Conservation (phyloP, 1,140 invertebrate genomes). For the Drosophila saltans region DNA sequence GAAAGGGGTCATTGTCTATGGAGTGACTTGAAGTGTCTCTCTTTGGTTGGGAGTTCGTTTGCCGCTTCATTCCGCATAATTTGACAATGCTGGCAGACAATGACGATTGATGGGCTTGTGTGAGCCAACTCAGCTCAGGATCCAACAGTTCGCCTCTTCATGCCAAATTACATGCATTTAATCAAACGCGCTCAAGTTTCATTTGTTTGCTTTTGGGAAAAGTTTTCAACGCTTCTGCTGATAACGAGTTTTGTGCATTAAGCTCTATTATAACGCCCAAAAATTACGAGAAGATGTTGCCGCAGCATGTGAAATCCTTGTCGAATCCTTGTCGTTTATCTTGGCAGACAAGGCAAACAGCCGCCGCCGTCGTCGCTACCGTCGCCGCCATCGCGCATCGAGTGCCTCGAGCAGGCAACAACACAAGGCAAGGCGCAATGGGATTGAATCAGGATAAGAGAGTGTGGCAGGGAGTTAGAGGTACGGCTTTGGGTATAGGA, state of each 20-base stretch:
- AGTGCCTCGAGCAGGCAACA: slow-evolving; percentile 12
- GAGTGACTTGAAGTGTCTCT: slow-evolving; percentile 6
- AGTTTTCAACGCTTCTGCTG: slow-evolving; percentile 73
- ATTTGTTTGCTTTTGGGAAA: slow-evolving; percentile 64
- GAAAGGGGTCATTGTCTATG: slow-evolving; percentile 52
- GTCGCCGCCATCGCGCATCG: neutral
- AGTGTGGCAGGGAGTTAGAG: too few species aligned
- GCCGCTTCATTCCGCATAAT: slow-evolving; percentile 69
- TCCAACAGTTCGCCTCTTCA: slow-evolving; percentile 14
- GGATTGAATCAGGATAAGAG: too few species aligned
- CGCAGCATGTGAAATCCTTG: slow-evolving; percentile 43
- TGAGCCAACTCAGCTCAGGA: too few species aligned
- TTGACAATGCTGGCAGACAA: slow-evolving; percentile 66
- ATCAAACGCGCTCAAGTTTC: slow-evolving; percentile 70
- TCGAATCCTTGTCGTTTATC: slow-evolving; percentile 73
- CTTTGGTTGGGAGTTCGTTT: slow-evolving; percentile 30
- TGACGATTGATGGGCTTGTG: slow-evolving; percentile 64
- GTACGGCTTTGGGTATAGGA: too few species aligned
- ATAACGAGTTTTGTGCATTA: slow-evolving; percentile 80
- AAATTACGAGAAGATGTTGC: slow-evolving; percentile 53
- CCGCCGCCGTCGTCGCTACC: slow-evolving; percentile 14
- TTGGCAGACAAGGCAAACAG: slow-evolving; percentile 61
- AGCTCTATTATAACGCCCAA: slow-evolving; percentile 76
- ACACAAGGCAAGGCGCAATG: too few species aligned
- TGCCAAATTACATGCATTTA: slow-evolving; percentile 77